Conservation (phyloP, 64 coral and sea anemone species). For the Pocillopora damicornis region DNA sequence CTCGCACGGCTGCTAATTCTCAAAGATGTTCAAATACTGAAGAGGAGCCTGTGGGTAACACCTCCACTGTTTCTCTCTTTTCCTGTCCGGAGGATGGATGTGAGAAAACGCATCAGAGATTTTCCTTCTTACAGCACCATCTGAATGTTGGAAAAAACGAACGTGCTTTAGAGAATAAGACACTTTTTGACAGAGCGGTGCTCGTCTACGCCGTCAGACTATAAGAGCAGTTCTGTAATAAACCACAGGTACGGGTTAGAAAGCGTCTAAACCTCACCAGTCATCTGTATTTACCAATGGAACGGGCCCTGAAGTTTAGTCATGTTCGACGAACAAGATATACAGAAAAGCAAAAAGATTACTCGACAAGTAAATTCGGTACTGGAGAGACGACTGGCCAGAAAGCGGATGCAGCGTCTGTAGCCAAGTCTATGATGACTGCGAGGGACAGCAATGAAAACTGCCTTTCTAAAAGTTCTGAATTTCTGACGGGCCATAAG, state of each 20-base stretch:
- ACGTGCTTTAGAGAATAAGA: constrained; percentile 19
- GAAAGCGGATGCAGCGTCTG: constrained; percentile 12
- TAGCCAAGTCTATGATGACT: constrained; percentile 27
- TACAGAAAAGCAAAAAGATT: constrained; percentile 22
- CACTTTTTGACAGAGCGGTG: constrained; percentile 23
- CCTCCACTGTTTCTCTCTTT: constrained; percentile 13
- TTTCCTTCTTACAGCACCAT: constrained; percentile 17
- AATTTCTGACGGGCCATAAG: constrained; percentile 35
- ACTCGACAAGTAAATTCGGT: not conserved
- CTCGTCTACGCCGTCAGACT: constrained; percentile 23
- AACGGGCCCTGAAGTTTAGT: constrained; percentile 22
- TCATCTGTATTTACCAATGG: not conserved
- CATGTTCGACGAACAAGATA: not conserved
- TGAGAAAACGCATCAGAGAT: constrained; percentile 10
- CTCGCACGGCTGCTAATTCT: not conserved
- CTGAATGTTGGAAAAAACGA: constrained; percentile 16
- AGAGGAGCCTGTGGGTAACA: not conserved
- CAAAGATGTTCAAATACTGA: not conserved
- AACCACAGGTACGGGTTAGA: not conserved
- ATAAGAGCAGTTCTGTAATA: not conserved
- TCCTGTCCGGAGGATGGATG: constrained; percentile 61
- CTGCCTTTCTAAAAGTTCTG: constrained; percentile 7
- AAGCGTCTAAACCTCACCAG: not conserved
- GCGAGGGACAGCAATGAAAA: constrained; percentile 4
- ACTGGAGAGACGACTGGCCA: constrained; percentile 19